These are phyloP conservation scores for Botrylloides violaceus DNA, from an alignment of 23 tunicate species.

Conservation along the genomic window DNA sequence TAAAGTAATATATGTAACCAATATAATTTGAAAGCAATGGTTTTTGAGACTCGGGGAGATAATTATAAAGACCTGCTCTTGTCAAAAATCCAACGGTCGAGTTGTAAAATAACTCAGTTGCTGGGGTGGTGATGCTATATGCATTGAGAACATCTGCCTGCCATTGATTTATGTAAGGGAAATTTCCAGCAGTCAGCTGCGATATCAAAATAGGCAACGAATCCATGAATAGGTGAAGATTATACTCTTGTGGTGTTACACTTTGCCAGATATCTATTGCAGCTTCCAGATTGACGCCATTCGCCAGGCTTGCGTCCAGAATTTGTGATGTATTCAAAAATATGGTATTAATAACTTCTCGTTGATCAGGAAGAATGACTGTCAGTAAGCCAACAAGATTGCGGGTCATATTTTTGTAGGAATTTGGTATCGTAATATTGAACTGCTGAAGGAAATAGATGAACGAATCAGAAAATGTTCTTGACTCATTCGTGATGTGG, in stretches of 20 bases:
- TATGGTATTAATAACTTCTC: not conserved
- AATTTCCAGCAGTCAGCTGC: slow-evolving; percentile 8
- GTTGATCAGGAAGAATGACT: not conserved
- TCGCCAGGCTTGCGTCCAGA: not conserved
- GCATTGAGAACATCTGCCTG: not conserved
- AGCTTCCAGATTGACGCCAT: not conserved
- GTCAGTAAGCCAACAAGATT: not conserved
- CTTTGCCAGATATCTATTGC: not conserved
- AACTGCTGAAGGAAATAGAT: not conserved
- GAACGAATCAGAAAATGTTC: not conserved
- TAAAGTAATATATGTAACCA: not conserved
- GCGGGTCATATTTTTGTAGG: not conserved
- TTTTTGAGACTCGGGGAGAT: not conserved
- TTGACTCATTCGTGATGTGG: not conserved
- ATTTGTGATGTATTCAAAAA: not conserved
- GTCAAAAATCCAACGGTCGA: not conserved
- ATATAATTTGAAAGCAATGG: not conserved
- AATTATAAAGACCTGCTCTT: not conserved
- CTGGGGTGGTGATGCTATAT: not conserved
- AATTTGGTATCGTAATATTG: not conserved
- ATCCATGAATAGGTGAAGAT: not conserved
- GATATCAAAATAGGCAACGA: not conserved
- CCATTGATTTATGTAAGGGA: slow-evolving; percentile 13
- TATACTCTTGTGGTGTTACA: not conserved
- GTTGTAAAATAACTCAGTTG: not conserved